Base-by-base conservation (phyloP, 2,797 vertebrate genomes). In the Neostethus bicornis region DNA sequence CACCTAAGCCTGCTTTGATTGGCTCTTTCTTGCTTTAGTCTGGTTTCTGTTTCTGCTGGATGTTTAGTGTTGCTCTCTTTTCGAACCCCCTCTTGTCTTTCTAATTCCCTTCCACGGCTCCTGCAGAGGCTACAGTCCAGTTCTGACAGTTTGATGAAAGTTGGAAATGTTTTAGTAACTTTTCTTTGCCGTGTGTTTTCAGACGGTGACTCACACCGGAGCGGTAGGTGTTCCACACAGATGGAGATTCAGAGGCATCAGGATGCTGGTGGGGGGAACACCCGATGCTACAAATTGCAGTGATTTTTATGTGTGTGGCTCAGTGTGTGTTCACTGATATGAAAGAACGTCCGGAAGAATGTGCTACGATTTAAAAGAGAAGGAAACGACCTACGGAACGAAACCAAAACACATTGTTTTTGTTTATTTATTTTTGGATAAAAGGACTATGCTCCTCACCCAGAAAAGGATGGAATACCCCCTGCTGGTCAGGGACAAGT, bases 241-340 rank as follows among this genome's bases (percentile, higher is more conserved):
- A 49, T 37, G 1, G 17, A 34, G 59, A 70, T 52, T 64, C 45
- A 51, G 21, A 51, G 13, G 17, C 24, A 51, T 51, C 35, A 4
- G n/a, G 57, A 55, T 24, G 41, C 29, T 57, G 53, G 26, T 28
- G 12, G 46, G 35, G 70, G 61, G 26, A 31, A 82, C 62, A 70
- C 28, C 32, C 75, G 74, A 75, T 80, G 61, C 56, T 45, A 39
- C 23, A 75, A 59, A 85, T 75, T 54, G 54, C 35, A 35, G 52
- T 60, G 11, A 72, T 77, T 79, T 79, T 54, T 41, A 57, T 10
- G 4, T 1, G 37, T 13, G 35, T 44, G 28, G 34, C 16, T 39
- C 49, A 42, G 11, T 16, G 14, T 37, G 37, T 21, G 16, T 28
- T 41, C 61, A 49, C 29, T 13, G 24, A 48, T 21, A 16, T 31